These are phyloP conservation scores for Malurus alboscapulatus DNA, from an alignment of 2,113 vertebrate genomes.

Conservation along the genomic window DNA sequence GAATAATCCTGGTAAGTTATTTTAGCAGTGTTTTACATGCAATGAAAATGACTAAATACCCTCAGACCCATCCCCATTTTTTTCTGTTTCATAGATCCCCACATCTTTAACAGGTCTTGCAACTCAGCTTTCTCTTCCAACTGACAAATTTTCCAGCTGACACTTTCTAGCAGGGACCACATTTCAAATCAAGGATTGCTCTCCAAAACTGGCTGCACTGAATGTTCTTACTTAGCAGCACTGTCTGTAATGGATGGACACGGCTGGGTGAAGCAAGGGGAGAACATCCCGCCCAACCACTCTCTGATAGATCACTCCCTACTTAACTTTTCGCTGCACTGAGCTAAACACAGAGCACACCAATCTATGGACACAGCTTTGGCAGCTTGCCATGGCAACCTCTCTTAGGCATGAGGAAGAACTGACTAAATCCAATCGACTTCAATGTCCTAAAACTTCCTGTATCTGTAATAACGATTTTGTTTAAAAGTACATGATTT, in stretches of 20 bases:
- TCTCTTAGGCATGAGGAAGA: neutral
- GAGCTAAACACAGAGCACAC: neutral
- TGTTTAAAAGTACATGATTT: neutral
- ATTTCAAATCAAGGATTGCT: neutral
- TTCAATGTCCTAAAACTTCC: neutral
- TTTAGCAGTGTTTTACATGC: neutral
- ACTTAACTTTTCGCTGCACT: neutral
- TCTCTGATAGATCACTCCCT: neutral
- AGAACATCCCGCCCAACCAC: neutral
- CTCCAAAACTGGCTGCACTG: neutral
- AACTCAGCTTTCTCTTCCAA: neutral
- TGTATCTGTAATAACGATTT: neutral
- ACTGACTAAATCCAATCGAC: neutral
- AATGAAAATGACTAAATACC: neutral
- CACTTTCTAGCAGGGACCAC: neutral
- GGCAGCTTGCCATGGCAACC: neutral
- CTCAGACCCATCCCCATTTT: neutral
- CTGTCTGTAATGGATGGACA: neutral
- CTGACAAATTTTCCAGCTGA: neutral
- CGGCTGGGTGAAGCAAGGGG: neutral
- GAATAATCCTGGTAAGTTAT: neutral
- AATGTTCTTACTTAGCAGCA: neutral
- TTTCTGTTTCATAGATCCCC: neutral
- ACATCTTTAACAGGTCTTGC: neutral
- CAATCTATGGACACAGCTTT: neutral